Conservation (phyloP, 1,140 invertebrate species). For the Phymorhynchus buccinoides region DNA sequence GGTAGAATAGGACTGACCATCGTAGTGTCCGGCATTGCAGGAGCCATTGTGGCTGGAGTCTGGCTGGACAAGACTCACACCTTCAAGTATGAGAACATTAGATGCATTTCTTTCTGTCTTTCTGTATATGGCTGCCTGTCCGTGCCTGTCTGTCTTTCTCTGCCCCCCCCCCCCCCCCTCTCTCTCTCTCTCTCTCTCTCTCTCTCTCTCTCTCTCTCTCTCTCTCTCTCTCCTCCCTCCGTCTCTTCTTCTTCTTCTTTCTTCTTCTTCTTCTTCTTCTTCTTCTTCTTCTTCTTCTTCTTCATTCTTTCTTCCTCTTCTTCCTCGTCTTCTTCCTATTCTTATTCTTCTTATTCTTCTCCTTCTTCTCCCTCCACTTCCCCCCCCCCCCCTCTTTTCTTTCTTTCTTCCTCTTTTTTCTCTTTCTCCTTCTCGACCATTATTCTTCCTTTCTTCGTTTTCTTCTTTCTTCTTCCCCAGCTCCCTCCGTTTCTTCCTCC, state of each 20-base stretch:
- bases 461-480: background rate
- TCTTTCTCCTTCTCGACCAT: background rate
- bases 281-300: background rate
- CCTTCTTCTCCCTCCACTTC: background rate
- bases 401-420: background rate
- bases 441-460: background rate
- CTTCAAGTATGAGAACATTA: slow-evolving; percentile 75
- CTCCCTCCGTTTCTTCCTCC: no score
- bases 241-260: no score
- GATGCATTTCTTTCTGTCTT: background rate
- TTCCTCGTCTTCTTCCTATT: no score
- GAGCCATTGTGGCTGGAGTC: slow-evolving; percentile 89
- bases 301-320: no score
- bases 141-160: background rate
- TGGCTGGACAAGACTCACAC: slow-evolving; percentile 81
- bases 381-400: background rate
- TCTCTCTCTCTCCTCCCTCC: background rate
- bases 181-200: no score
- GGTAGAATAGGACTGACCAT: slow-evolving; percentile 91
- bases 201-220: background rate
- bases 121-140: background rate
- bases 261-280: background rate
- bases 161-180: no score
- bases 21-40: slow-evolving; percentile 90
- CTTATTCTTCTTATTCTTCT: background rate